Percentiles rank a stretch among this genome's conserved stretches.
These are phyloP conservation scores for Lypha dubia DNA, from an alignment of 2,888 invertebrate genomes.

Conservation along the genomic window DNA sequence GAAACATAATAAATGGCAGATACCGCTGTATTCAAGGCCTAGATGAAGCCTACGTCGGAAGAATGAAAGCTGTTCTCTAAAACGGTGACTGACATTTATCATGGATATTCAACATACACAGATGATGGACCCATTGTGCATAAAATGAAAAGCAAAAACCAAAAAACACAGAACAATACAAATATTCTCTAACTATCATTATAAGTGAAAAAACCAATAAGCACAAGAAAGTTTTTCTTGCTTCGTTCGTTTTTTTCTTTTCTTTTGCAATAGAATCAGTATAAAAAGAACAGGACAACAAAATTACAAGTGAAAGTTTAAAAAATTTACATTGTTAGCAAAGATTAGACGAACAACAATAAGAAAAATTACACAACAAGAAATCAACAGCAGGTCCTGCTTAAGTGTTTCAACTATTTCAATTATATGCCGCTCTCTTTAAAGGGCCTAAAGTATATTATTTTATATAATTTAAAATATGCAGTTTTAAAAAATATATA, in stretches of 20 bases:
- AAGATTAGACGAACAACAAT: slow-evolving; percentile 47
- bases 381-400: no score
- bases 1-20: no score
- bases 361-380: slow-evolving; percentile 43
- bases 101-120: background rate
- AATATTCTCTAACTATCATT: slow-evolving; percentile 1
- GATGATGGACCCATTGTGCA: slow-evolving; percentile 29
- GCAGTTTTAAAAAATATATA: no score
- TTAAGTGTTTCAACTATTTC: no score
- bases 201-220: slow-evolving; percentile 37
- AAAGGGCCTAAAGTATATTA: no score
- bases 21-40: no score
- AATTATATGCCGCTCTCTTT: no score
- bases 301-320: slow-evolving; percentile 43
- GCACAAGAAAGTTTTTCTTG: slow-evolving; percentile 36
- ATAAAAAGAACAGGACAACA: slow-evolving; percentile 37
- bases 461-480: no score
- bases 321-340: slow-evolving; percentile 48
- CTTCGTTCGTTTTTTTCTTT: no score
- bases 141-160: background rate
- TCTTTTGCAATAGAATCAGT: slow-evolving; percentile 1
- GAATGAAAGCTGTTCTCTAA: no score
- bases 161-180: slow-evolving; percentile 23
- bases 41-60: no score
- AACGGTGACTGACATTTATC: no score